Evolutionary conservation across 2,888 invertebrate genomes (phyloP).

Genomic region (Euplagia quadripunctaria): DNA sequence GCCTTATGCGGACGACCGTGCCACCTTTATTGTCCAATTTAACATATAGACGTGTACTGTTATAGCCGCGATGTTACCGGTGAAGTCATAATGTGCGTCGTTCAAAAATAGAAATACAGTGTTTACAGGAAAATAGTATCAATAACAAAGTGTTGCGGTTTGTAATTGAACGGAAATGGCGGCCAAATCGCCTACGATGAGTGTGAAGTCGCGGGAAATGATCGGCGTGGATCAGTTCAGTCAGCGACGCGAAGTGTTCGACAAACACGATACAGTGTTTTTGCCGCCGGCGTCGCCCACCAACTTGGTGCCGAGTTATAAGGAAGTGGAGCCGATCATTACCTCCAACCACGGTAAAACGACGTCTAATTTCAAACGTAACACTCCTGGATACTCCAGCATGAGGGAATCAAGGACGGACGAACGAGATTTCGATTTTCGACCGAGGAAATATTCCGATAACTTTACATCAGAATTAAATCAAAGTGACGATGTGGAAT

Average conservation of each 20-base stretch:
- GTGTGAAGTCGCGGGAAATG: conserved; percentile 83
- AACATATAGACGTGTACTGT: conserved; percentile 77
- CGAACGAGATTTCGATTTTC: conserved; percentile 74
- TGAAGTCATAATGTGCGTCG: conserved; percentile 85
- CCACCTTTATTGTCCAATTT: conserved; percentile 85
- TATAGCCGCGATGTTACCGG: conserved; percentile 82
- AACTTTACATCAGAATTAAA: conserved; percentile 81
- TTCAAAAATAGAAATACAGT: conserved; percentile 83
- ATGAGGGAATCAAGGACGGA: conserved; percentile 81
- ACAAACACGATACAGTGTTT: conserved; percentile 84
- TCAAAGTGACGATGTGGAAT: conserved; percentile 81
- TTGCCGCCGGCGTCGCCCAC: conserved; percentile 77
- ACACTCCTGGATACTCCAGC: conserved; percentile 79
- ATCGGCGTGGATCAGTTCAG: conserved; percentile 84
- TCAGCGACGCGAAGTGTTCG: conserved; percentile 85
- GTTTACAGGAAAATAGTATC: conserved; percentile 85
- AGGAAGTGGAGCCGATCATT: conserved; percentile 75
- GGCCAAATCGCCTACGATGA: conserved; percentile 83
- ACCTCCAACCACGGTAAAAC: conserved; percentile 83
- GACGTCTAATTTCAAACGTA: conserved; percentile 81
- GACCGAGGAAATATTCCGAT: conserved; percentile 82
- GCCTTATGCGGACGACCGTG: conserved; percentile 82
- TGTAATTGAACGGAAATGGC: conserved; percentile 85
- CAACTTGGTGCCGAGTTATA: conserved; percentile 63
- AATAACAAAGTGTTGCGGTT: conserved; percentile 86